Evolutionary conservation across 2,797 vertebrate species (phyloP).

Genomic region (Melanotaenia nigrans): DNA sequence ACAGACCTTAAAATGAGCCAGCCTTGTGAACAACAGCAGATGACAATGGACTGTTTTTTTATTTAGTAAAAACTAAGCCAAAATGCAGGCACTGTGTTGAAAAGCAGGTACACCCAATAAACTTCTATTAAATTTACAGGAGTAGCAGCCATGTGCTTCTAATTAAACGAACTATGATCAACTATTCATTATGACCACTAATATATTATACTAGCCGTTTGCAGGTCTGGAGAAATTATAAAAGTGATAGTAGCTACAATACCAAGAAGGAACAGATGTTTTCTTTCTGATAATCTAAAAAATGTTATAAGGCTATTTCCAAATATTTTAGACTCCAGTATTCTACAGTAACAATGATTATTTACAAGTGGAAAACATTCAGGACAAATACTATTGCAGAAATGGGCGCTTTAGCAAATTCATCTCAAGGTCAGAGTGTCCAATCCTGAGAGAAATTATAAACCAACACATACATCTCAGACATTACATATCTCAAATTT

Average conservation of each 20-base stretch:
- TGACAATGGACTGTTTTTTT: no score
- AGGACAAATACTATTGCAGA: no score
- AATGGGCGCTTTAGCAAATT: no score
- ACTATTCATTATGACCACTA: neutral
- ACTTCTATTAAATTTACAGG: neutral
- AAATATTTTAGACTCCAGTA: neutral
- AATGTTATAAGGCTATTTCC: neutral
- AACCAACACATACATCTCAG: no score
- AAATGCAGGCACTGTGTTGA: neutral
- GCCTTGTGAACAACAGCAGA: no score
- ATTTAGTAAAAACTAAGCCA: no score
- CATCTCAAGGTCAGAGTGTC: no score
- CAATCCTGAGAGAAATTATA: no score
- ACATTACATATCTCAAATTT: no score
- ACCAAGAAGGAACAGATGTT: neutral
- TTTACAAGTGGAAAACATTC: no score
- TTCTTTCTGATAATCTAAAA: neutral
- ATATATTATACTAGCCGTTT: neutral
- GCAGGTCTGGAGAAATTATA: neutral
- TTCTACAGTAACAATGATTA: neutral
- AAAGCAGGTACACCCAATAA: neutral
- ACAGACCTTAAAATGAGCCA: neutral
- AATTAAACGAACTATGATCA: neutral
- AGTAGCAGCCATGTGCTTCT: neutral
- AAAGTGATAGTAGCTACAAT: neutral